phyloP scores from a whole-genome alignment of 1,140 invertebrate species.

The Subanguina moxae region DNA sequence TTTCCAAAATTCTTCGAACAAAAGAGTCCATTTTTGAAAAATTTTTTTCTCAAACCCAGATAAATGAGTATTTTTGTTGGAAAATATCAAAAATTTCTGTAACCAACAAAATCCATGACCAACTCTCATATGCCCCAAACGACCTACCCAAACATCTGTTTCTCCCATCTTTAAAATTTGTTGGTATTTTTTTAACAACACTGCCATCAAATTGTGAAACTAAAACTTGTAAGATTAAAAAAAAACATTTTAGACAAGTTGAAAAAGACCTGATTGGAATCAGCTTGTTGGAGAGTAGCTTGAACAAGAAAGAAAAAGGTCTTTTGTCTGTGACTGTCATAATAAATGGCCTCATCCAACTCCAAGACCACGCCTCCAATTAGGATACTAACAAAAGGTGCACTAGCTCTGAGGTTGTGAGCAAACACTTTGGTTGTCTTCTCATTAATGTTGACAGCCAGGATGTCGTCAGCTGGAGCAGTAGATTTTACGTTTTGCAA shows the following conservation, averaged over 20 bases:
- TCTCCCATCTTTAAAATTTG: conserved; percentile 25
- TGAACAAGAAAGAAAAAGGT: not conserved
- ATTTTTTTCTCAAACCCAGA: too few species aligned
- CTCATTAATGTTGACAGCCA: not conserved
- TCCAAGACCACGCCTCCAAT: conserved; percentile 1
- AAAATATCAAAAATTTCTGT: too few species aligned
- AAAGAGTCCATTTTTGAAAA: too few species aligned
- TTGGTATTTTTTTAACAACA: conserved; percentile 21
- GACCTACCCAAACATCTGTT: conserved; percentile 7
- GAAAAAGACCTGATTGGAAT: not conserved
- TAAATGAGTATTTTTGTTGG: too few species aligned
- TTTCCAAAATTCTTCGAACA: too few species aligned
- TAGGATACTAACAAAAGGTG: conserved; percentile 2
- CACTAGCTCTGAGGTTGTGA: not conserved
- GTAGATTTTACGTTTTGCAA: not conserved
- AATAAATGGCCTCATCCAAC: not conserved
- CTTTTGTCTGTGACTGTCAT: not conserved
- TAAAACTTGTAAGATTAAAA: conserved; percentile 18
- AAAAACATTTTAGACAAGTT: not conserved
- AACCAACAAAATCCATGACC: too few species aligned
- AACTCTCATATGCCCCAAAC: too few species aligned
- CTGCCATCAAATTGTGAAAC: conserved; percentile 22
- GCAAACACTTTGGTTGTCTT: not conserved
- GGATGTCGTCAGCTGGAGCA: not conserved
- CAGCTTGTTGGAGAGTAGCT: not conserved